These are phyloP conservation scores for Drosophila nigromelanica DNA, from an alignment of 1,140 invertebrate species.

Conservation along the genomic window DNA sequence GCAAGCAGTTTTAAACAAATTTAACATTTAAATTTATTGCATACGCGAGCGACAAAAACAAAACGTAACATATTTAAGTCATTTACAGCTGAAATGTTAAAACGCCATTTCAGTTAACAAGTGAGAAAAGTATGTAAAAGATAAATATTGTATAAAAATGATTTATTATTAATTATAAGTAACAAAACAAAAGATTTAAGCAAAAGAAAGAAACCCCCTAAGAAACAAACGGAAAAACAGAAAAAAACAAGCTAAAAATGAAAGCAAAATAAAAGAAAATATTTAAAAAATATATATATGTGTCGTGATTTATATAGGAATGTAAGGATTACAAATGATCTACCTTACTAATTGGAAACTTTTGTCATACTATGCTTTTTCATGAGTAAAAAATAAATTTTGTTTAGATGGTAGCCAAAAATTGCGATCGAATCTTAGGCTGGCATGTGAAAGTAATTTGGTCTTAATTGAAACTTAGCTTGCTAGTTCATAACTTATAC, in stretches of 20 bases:
- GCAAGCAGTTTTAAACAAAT: conserved; percentile 75
- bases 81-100: conserved; percentile 57
- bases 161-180: conserved; percentile 79
- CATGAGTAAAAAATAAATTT: no score
- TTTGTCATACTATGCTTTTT: no score
- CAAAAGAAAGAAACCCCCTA: conserved; percentile 57
- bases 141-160: conserved; percentile 80
- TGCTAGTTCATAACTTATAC: no score
- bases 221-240: conserved; percentile 46
- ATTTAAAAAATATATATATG: conserved; percentile 51
- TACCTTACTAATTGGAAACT: no score
- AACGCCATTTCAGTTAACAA: conserved; percentile 48
- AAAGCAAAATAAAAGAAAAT: conserved; percentile 77
- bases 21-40: conserved; percentile 55
- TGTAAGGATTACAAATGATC: neutral
- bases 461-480: no score
- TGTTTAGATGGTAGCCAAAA: no score
- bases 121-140: conserved; percentile 52
- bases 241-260: conserved; percentile 57
- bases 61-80: conserved; percentile 52
- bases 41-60: conserved; percentile 47
- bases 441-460: no score
- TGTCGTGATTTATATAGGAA: neutral
- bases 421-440: no score
- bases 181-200: conserved; percentile 61